Evolutionary conservation across 2,113 vertebrate species (phyloP).

Genomic region (Passer montanus): DNA sequence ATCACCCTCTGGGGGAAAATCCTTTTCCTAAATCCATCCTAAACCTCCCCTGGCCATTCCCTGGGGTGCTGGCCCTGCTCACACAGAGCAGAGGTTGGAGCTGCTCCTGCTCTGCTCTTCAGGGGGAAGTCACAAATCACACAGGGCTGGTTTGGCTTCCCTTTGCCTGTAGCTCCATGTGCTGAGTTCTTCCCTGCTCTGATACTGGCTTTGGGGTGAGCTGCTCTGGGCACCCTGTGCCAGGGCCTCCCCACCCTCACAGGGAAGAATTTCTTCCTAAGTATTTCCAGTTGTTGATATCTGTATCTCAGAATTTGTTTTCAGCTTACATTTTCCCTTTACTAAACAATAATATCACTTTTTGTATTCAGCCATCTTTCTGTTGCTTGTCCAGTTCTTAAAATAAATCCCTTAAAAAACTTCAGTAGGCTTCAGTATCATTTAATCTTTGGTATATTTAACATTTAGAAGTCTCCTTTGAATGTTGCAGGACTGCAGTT

Average conservation of each 20-base stretch:
- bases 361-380: not conserved
- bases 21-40: not conserved
- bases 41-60: accelerated
- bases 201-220: not conserved
- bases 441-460: not conserved
- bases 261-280: not conserved
- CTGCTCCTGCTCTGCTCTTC: not conserved
- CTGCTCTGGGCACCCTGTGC: not conserved
- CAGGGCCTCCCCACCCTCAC: not conserved
- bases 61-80: not conserved
- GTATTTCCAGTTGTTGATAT: not conserved
- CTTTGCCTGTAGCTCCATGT: not conserved
- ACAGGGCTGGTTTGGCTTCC: not conserved
- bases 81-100: not conserved
- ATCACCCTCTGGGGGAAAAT: not conserved
- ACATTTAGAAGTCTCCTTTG: not conserved
- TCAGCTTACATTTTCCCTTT: not conserved
- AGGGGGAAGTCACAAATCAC: not conserved
- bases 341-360: not conserved
- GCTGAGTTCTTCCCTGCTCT: not conserved
- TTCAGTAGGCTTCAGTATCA: not conserved
- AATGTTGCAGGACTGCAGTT: not conserved
- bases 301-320: not conserved
- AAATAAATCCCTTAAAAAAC: not conserved
- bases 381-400: not conserved